Base-by-base conservation (phyloP, 1,140 invertebrate species). In the Monochamus saltuarius region DNA sequence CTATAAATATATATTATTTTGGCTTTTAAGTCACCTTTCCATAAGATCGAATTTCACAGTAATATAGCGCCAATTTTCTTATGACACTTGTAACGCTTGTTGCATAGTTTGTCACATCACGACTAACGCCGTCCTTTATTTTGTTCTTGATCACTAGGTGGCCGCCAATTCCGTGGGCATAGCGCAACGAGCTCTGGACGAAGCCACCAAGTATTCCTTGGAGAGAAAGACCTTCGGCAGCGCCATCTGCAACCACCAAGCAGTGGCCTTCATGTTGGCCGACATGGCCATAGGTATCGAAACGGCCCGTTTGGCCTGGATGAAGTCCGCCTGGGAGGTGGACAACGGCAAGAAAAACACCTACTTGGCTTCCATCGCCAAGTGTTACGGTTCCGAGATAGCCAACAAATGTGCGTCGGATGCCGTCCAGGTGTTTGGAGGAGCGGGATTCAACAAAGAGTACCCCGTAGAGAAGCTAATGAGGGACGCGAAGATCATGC, bases 391-490 rank as follows among this genome's bases (percentile, higher is more conserved):
- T 37, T 89, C 88, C 16, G 95, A 98, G 77, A 80, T 95, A 43
- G 96, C 95, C 14, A 98, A 98, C 75, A 95, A 96, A 78, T 86
- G 87, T 70, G 95, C 96, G 11, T 82, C 92, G n/a, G 95, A 98
- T 80, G 95, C 95, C 55, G 95, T 99, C 0, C 88, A 95, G 83
- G 85, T 98, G 47, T 97, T 97, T 79, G 96, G 96, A 47, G 96
- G 95, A 19, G 93, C 93, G 77, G 95, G 96, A 14, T 99, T 96
- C 79, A 98, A 98, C 77, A 87, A 83, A 37, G 96, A 98, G 60
- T 99, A 98, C 80, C 96, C 96, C 1, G 96, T 97, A 0, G 96
- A 98, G 75, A 98, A 98, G 76, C 80, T 99, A 13, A 98, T 98
- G 94, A 82, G 96, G 60, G 96, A 99, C 82, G 95, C 96, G 7